Evolutionary conservation across 2,888 invertebrate species (phyloP), one percentile per base, ranked within the genome.

Genomic region (Zeuzera pyrina): DNA sequence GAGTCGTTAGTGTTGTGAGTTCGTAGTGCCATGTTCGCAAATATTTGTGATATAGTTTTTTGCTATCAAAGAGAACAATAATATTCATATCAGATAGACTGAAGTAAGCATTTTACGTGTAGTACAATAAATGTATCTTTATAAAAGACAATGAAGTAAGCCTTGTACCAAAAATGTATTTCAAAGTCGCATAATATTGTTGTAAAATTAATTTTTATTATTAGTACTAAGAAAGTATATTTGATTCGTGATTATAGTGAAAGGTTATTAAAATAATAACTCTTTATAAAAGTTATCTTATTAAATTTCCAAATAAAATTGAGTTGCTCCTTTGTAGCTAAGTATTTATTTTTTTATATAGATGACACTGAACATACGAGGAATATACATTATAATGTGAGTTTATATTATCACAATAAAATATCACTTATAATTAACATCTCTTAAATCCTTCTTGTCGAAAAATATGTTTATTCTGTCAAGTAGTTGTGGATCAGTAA

Each of bases 381-480:
- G 72, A 74, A 71, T 74, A 76, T 69, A 72, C 42, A 49, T 58
- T 59, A 62, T 44, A 42, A 47, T 48, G 50, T 53, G 43, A 42
- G 25, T 39, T 53, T 60, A 60, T 45, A 57, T 41, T 57, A 70
- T 67, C 69, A 73, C 68, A 64, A 65, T 16, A 55, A 57, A 63
- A 68, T 69, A 64, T 73, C 29, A 77, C 66, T 76, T 76, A 73
- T 56, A 61, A 52, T 57, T 70, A 69, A 62, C 60, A 62, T 73
- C 69, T 45, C 64, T 64, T 64, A 81, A 64, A 55, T 84, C 77
- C 65, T 72, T 79, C 69, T 74, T 84, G 53, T 84, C 83, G 52
- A 83, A 83, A 69, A 84, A 84, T 66, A 79, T 67, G 63, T 79
- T 81, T 47, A 84, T 81, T 65, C 84, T 78, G 38, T 84, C 83